Evolutionary conservation across 2,113 vertebrate species (phyloP).

Genomic region (Cinclus mexicanus): DNA sequence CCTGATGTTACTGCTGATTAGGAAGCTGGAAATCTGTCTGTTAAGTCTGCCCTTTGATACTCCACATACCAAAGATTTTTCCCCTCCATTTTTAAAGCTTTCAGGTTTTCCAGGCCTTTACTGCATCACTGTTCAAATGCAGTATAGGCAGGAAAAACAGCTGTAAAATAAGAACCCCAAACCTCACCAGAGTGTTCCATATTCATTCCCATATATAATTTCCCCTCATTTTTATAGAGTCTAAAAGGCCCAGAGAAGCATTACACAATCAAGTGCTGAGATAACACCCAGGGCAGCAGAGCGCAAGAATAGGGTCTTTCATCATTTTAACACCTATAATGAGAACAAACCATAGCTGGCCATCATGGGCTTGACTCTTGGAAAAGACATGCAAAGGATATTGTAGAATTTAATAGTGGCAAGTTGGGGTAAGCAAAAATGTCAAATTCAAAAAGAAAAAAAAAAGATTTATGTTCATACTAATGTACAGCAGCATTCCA

Average conservation of each 20-base stretch:
- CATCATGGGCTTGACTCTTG: not conserved
- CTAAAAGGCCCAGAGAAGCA: not conserved
- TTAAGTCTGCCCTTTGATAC: not conserved
- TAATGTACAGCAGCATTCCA: conserved; percentile 11
- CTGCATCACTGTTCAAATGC: not conserved
- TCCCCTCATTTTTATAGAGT: not conserved
- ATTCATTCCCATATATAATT: not conserved
- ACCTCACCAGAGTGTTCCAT: not conserved
- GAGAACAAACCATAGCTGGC: not conserved
- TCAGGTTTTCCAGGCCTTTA: not conserved
- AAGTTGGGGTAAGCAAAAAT: not conserved
- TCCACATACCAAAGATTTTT: not conserved
- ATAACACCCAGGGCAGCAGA: not conserved
- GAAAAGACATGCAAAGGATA: not conserved
- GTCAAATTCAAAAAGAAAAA: not conserved
- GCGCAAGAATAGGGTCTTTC: not conserved
- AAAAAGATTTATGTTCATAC: not conserved
- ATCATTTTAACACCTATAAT: not conserved
- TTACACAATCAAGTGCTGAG: not conserved
- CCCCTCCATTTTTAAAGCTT: not conserved
- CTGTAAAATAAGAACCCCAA: not conserved
- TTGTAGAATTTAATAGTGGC: not conserved
- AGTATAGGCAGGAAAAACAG: not conserved
- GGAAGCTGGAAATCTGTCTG: not conserved
- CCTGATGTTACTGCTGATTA: not conserved